Evolutionary conservation across 2,113 vertebrate species (phyloP), one percentile per base, ranked within the genome.

Genomic region (Nibea coibor): DNA sequence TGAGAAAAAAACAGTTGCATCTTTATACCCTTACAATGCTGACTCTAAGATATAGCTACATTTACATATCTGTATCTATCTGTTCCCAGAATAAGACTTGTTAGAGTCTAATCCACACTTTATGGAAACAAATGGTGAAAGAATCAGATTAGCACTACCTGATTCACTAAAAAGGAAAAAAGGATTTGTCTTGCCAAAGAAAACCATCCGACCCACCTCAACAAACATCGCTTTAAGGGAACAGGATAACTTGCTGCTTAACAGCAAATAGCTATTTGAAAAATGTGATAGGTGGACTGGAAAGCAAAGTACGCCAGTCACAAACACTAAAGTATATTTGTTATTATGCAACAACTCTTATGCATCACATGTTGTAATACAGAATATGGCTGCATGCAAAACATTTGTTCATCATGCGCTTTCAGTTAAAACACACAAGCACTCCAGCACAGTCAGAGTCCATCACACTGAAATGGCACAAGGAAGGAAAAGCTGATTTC

Each of bases 401-500:
- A 64, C 1, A 0, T 35, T 57, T 16, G 6, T 2, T 24, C 4
- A 62, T 2, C 10, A 16, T 20, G 22, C 35, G 53, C 31, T 56
- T 61, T 75, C 12, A 57, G 12, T 70, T 12, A 54, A 75, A 58
- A 50, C 26, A 75, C 53, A 59, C 39, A 65, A 9, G 20, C 50
- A 68, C 47, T 22, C 3, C 19, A n/a, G 31, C 31, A 31, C 31
- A 31, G 31, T 31, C 5, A 31, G 22, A 28, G n/a, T 59, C n/a
- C 4, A 22, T 59, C 12, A 43, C 1, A 53, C 7, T 53, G 39
- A 22, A 53, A 50, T 50, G 47, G 10, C 42, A 28, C 28, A 4
- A 57, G 4, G n/a, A 48, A 4, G 12, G 42, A 77, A 69, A 75
- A 71, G 50, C 56, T 43, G 54, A 82, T 57, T 47, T 61, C 12